Base-by-base conservation (phyloP, 1,140 invertebrate genomes). In the Drusus annulatus region DNA sequence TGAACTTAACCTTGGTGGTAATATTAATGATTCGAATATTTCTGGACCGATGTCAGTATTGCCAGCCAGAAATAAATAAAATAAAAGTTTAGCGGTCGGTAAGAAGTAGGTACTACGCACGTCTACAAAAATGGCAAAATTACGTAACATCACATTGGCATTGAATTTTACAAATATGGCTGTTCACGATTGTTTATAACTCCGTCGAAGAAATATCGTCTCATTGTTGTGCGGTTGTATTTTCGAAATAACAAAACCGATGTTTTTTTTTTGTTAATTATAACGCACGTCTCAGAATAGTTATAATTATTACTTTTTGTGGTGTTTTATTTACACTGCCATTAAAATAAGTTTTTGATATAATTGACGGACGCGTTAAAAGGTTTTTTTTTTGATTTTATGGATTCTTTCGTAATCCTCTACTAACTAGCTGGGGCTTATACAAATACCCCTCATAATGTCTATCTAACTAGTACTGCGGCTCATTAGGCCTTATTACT, bases 101-200 rank as follows among this genome's bases (percentile, higher is more conserved):
- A 45, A 1, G 68, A 45, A 1, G 68, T 51, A 58, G 71, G 71
- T 56, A 75, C 45, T 23, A 17, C 36, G 17, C 1, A 45, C 8
- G 36, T 17, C 36, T 56, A 75, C 71, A 45, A 56, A 75, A 75
- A 71, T 75, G 71, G 54, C 71, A 25, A 54, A 16, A 76, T 76
- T 76, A 76, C 58, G 58, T 65, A 76, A 76, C 13, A 13, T 76
- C 58, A 21, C 75, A 76, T 63, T 76, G 75, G 75, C 75, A 76
- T 76, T 76, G 75, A 76, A 76, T 76, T 63, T 76, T 45, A 65
- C 75, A 50, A 63, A 63, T 63, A 63, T 63, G 75, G 75, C 31
- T 8, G 19, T 52, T 52, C 75, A 76, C 75, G 75, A 76, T 76
- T 63, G 75, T 63, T 76, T 63, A 75, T 28, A 60, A 45, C 65